A percentile compares a stretch with the other conserved stretches of the same genome.
phyloP scores from a whole-genome alignment of 2,113 vertebrate genomes.

The Patagioenas fasciata region DNA sequence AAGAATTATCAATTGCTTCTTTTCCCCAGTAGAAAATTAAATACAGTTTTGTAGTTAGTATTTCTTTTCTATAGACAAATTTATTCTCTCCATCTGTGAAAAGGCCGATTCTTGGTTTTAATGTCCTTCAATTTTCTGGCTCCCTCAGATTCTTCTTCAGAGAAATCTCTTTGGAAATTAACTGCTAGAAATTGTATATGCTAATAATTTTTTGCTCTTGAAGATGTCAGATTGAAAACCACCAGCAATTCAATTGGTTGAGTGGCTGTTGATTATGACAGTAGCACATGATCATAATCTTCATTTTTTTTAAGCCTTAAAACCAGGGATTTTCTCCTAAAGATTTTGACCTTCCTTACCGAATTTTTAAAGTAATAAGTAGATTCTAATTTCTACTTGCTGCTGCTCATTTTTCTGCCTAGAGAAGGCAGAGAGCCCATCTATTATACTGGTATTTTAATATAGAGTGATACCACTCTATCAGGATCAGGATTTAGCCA shows the following conservation, averaged over 20 bases:
- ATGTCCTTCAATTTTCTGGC: not conserved
- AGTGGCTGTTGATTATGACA: not conserved
- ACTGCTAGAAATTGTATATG: not conserved
- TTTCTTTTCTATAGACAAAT: not conserved
- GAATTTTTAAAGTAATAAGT: not conserved
- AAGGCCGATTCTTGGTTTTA: not conserved
- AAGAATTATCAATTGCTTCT: not conserved
- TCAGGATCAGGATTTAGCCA: not conserved
- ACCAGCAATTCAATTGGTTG: not conserved
- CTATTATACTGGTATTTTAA: not conserved
- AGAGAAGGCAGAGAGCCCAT: no score
- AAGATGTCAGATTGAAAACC: not conserved
- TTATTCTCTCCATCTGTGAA: not conserved
- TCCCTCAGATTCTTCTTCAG: not conserved
- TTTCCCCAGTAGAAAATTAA: not conserved
- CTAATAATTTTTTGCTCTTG: not conserved
- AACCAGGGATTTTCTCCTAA: not conserved
- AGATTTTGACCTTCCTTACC: not conserved
- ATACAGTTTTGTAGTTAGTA: not conserved
- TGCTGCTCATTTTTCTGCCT: not conserved
- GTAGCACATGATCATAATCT: not conserved
- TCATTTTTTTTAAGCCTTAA: not conserved
- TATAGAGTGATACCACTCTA: not conserved
- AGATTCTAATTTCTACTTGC: not conserved
- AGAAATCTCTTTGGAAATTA: not conserved